Conservation (phyloP, 2,888 invertebrate species). For the Anoplius nigerrimus region DNA sequence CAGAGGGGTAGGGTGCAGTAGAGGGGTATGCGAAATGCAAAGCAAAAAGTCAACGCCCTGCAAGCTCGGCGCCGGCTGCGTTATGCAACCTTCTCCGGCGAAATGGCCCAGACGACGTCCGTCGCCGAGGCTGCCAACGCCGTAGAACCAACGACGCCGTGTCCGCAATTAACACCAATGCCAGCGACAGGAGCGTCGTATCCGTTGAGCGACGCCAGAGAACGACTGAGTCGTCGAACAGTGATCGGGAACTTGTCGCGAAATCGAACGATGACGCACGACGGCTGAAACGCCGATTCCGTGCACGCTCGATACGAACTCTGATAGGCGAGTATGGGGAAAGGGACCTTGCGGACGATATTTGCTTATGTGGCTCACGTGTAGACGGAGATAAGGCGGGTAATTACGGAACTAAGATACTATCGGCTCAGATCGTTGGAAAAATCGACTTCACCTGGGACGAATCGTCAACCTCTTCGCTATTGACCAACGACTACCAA, state of each 20-base stretch:
- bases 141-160: conserved; percentile 14
- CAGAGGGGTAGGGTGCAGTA: not conserved
- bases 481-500: conserved; percentile 15
- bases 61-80: conserved; percentile 65
- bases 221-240: too few species aligned
- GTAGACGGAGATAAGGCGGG: conserved; percentile 17
- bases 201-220: conserved; percentile 7
- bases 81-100: conserved; percentile 70
- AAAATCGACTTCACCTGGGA: conserved; percentile 38
- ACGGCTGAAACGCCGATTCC: too few species aligned
- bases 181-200: conserved; percentile 28
- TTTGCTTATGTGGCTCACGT: conserved; percentile 24
- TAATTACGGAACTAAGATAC: conserved; percentile 54
- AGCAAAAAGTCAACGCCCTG: conserved; percentile 71
- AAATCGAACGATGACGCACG: not conserved
- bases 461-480: conserved; percentile 52
- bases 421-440: conserved; percentile 36
- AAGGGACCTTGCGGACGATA: conserved; percentile 10
- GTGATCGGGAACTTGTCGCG: too few species aligned
- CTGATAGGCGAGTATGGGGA: not conserved
- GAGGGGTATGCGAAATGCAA: conserved; percentile 48
- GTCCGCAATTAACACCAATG: conserved; percentile 14
- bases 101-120: conserved; percentile 25
- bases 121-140: conserved; percentile 8
- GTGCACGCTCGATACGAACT: not conserved